Base-by-base conservation (phyloP, 2,888 invertebrate species). In the Protophormia terraenovae region DNA sequence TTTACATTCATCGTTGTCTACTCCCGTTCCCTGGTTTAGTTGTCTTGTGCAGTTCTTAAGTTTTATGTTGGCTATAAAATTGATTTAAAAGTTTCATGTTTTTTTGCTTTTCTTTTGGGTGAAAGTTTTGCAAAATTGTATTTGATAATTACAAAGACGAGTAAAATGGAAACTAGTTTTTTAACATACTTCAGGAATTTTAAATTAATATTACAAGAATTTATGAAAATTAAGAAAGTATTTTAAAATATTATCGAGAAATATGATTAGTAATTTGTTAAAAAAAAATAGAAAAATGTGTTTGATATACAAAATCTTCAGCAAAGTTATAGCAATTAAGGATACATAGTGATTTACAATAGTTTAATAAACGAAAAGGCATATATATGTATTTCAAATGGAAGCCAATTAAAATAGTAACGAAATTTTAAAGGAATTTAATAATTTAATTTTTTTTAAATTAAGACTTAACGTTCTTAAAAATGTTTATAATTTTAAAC, bases 51-150 rank as follows among this genome's bases (percentile, higher is more conserved):
- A 55, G 71, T 27, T 12, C 7, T 12, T 19, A 55, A 71, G 38
- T 71, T 62, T 62, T 38, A 14, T 62, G 35, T 38, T 62, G 62
- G 22, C 62, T 38, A 55, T 16, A 19, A 71, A 55, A 38, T 55
- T 41, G 24, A 41, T 71, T 38, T 16, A 58, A 41, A 41, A 41
- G 41, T 41, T 71, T n/a, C n/a, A n/a, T n/a, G n/a, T n/a, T 55
- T 8, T 35, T 38, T 22, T 35, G 22, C 12, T 1, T 24, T n/a
- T 38, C 38, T 38, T 62, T 22, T 22, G 12, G 10, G 55, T 2
- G 8, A 71, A 41, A 71, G 27, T 71, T 35, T 38, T 29, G n/a
- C 7, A 22, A 22, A 62, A 38, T 6, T 22, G 0, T 12, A 27
- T 35, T 71, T 53, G 24, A 55, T 55, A 53, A 71, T 55, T 55